Percentiles rank a stretch among this genome's conserved stretches.
Evolutionary conservation across 2,797 vertebrate species (phyloP).

Genomic region (Hirundo rustica): DNA sequence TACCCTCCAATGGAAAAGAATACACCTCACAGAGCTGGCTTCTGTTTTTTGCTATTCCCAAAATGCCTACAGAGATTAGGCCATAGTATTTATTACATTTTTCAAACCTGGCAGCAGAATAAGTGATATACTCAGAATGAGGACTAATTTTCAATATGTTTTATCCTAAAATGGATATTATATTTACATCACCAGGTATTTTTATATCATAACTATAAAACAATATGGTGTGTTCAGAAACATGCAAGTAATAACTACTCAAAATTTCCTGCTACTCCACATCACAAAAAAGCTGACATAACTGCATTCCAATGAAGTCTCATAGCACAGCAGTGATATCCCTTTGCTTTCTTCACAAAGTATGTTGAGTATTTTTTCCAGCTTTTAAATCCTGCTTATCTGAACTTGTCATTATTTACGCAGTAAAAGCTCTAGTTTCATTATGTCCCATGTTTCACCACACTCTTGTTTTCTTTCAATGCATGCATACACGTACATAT

Average conservation of each 20-base stretch:
- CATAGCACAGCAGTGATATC: fast-evolving
- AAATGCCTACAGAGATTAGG: neutral
- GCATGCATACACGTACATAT: neutral
- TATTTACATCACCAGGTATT: neutral
- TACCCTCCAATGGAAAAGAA: neutral
- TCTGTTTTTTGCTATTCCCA: neutral
- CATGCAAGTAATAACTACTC: neutral
- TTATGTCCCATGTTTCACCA: neutral
- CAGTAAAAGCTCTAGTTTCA: neutral
- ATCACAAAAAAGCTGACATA: neutral
- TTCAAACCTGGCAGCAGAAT: neutral
- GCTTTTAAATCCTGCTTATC: neutral
- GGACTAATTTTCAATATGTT: neutral
- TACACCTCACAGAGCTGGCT: neutral
- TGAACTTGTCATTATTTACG: neutral
- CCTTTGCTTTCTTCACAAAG: neutral
- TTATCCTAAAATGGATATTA: neutral
- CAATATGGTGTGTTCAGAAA: neutral
- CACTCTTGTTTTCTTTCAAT: neutral
- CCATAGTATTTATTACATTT: neutral
- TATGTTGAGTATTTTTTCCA: neutral
- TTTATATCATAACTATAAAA: neutral
- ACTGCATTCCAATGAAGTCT: neutral
- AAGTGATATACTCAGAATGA: neutral
- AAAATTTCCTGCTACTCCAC: neutral